A percentile compares a stretch with the other conserved stretches of the same genome.
phyloP scores from a whole-genome alignment of 1,140 invertebrate genomes.

The Leptonema lineaticorne region DNA sequence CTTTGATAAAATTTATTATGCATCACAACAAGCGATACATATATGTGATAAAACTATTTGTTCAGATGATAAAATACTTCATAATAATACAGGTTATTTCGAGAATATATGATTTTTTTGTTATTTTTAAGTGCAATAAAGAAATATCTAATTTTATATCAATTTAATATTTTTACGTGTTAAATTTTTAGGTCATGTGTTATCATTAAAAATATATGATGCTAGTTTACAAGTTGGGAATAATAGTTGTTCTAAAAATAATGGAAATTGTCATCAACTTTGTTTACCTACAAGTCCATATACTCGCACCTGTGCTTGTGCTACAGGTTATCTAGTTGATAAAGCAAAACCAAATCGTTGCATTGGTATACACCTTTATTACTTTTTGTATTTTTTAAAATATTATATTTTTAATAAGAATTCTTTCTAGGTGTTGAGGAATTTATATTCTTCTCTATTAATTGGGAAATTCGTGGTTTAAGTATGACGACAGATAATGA shows the following conservation, averaged over 20 bases:
- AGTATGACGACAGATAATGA: slow-evolving; percentile 54
- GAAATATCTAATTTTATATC: too few relatives aligned
- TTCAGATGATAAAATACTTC: slow-evolving; percentile 45
- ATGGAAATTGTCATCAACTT: slow-evolving; percentile 72
- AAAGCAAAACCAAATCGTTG: slow-evolving; percentile 53
- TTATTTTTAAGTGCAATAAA: too few relatives aligned
- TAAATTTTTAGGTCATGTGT: slow-evolving; percentile 59
- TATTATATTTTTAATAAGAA: background rate
- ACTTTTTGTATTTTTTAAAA: background rate
- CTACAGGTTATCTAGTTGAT: slow-evolving; percentile 68
- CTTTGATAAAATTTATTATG: slow-evolving; percentile 60
- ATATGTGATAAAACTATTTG: slow-evolving; percentile 56
- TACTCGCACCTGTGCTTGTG: slow-evolving; percentile 69
- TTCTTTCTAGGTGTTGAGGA: slow-evolving; percentile 55
- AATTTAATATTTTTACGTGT: too few relatives aligned
- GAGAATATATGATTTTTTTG: background rate
- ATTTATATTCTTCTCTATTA: slow-evolving; percentile 75
- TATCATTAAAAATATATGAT: slow-evolving; percentile 73
- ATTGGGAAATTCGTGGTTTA: slow-evolving; percentile 74
- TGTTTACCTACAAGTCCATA: slow-evolving; percentile 68
- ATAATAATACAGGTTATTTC: slow-evolving; percentile 60
- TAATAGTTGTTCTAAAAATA: slow-evolving; percentile 60
- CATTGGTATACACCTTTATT: slow-evolving; percentile 44
- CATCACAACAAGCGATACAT: slow-evolving; percentile 61
- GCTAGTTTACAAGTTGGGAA: slow-evolving; percentile 58